These are phyloP conservation scores for Dasypogon diadema DNA, from an alignment of 2,888 invertebrate genomes.

Conservation along the genomic window DNA sequence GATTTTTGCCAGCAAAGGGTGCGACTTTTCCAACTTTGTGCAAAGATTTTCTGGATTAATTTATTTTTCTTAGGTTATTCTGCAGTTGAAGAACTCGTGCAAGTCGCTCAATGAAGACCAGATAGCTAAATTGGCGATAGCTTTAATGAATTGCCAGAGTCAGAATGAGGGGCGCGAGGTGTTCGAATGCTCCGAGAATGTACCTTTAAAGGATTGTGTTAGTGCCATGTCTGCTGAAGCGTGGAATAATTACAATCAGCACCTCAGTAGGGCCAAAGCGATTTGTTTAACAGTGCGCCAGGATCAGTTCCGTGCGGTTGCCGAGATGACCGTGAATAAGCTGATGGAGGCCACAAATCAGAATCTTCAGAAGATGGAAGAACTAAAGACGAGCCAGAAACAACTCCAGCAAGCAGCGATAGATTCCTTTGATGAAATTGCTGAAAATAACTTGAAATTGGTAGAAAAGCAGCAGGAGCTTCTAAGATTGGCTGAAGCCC, in stretches of 20 bases:
- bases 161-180: conserved; percentile 73
- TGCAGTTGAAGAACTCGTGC: conserved; percentile 73
- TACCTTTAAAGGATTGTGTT: conserved; percentile 72
- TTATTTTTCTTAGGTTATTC: conserved; percentile 70
- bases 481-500: conserved; percentile 44
- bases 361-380: conserved; percentile 68
- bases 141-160: conserved; percentile 77
- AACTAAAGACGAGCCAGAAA: conserved; percentile 68
- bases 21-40: too few species aligned
- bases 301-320: conserved; percentile 74
- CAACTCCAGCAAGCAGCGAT: conserved; percentile 68
- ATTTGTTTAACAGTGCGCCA: conserved; percentile 76
- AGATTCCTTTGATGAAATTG: conserved; percentile 67
- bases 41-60: too few species aligned
- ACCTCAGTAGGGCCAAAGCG: conserved; percentile 76
- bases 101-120: conserved; percentile 74
- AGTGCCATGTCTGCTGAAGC: conserved; percentile 75
- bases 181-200: conserved; percentile 73
- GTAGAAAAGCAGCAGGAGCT: conserved; percentile 70
- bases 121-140: conserved; percentile 75
- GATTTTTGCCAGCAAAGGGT: conserved; percentile 76
- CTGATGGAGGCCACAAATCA: conserved; percentile 71
- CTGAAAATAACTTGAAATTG: conserved; percentile 69
- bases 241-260: conserved; percentile 79
- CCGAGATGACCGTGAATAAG: conserved; percentile 76